phyloP scores from a whole-genome alignment of 2,888 invertebrate genomes.

The Cheilosia pagana region DNA sequence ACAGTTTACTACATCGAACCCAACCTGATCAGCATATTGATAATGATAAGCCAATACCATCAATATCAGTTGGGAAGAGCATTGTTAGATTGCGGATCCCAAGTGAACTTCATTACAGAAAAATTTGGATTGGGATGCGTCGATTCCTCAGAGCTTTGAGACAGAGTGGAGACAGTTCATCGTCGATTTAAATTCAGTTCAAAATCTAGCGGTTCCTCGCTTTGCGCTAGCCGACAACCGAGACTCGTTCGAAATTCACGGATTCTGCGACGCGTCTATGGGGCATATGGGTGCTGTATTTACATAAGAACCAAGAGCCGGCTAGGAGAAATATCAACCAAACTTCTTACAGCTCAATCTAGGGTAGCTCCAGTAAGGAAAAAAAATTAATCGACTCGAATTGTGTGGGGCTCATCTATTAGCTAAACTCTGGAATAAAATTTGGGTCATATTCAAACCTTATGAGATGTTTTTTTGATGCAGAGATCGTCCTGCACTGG shows the following conservation, averaged over 20 bases:
- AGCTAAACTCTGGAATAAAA: background rate
- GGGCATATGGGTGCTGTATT: background rate
- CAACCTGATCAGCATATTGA: too few species aligned
- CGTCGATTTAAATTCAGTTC: background rate
- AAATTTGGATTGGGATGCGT: constrained; percentile 6
- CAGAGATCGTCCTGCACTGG: constrained; percentile 62
- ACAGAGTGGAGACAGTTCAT: background rate
- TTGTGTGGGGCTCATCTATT: too few species aligned
- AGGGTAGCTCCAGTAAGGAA: too few species aligned
- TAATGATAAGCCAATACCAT: too few species aligned
- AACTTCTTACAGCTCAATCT: too few species aligned
- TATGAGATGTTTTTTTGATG: constrained; percentile 34
- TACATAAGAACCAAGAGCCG: background rate
- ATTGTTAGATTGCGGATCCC: constrained; percentile 13
- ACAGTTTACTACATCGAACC: too few species aligned
- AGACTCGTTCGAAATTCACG: constrained; percentile 10
- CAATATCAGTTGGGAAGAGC: constrained; percentile 13
- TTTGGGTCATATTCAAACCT: background rate
- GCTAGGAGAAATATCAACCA: background rate
- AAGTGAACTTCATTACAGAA: constrained; percentile 15
- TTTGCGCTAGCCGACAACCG: background rate
- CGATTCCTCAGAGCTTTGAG: background rate
- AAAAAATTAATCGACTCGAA: background rate
- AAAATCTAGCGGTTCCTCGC: background rate
- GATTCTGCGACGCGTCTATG: constrained; percentile 4